Conservation (phyloP, 2,888 invertebrate species). For the Macroteleia sp. region DNA sequence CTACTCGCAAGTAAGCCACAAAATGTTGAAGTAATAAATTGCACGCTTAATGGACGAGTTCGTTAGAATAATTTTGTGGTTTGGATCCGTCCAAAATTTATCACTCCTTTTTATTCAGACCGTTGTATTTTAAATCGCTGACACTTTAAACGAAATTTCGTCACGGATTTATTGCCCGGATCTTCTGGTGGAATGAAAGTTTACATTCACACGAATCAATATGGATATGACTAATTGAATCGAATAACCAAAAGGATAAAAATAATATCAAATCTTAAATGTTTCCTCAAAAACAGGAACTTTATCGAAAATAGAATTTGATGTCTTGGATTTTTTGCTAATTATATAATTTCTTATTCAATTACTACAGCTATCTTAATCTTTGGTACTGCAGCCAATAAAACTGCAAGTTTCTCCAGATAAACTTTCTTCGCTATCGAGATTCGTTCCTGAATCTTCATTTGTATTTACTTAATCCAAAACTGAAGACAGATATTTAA, state of each 20-base stretch:
- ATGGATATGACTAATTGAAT: not conserved
- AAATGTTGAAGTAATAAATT: slow-evolving; percentile 35
- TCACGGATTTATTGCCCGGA: not conserved
- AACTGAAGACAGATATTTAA: slow-evolving; percentile 1
- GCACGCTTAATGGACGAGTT: slow-evolving; percentile 23
- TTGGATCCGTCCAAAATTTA: slow-evolving; percentile 3
- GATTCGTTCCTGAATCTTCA: not conserved
- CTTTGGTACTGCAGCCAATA: slow-evolving; percentile 13
- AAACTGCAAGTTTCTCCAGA: slow-evolving; percentile 12
- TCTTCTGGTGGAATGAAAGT: too few species aligned
- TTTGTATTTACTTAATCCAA: slow-evolving; percentile 16
- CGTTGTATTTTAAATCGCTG: not conserved
- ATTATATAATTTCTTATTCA: not conserved
- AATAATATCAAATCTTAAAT: not conserved
- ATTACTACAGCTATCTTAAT: slow-evolving; percentile 22
- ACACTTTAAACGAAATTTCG: not conserved
- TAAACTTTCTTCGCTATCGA: slow-evolving; percentile 17
- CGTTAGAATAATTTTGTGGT: slow-evolving; percentile 29
- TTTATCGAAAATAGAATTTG: not conserved
- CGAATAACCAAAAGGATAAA: not conserved
- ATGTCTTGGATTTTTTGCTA: not conserved
- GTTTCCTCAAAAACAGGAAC: not conserved
- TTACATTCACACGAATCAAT: not conserved
- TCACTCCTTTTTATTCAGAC: not conserved
- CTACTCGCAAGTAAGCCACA: slow-evolving; percentile 22